These are phyloP conservation scores for Dascillus cervinus DNA, from an alignment of 2,888 invertebrate species.

Conservation along the genomic window DNA sequence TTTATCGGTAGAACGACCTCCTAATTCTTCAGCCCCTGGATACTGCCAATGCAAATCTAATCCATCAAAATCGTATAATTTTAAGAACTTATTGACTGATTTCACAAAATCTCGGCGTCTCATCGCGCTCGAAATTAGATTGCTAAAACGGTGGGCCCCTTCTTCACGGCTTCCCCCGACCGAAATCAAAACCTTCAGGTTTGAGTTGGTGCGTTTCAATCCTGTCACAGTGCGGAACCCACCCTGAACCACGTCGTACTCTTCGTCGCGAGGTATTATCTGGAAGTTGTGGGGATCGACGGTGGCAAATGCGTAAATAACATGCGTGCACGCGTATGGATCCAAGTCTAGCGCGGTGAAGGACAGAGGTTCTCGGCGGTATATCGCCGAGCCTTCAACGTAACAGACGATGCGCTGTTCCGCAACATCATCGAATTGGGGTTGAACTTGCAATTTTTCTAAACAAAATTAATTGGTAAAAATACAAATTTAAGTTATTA, in stretches of 20 bases:
- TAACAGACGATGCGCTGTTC: slow-evolving; percentile 57
- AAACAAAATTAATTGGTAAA: too few species aligned
- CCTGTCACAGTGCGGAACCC: slow-evolving; percentile 65
- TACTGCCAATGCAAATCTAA: slow-evolving; percentile 75
- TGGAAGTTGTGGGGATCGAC: slow-evolving; percentile 58
- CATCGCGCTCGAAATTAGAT: slow-evolving; percentile 51
- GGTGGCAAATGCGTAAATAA: slow-evolving; percentile 65
- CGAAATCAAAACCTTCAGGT: slow-evolving; percentile 63
- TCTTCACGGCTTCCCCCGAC: slow-evolving; percentile 61
- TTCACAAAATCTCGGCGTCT: slow-evolving; percentile 53
- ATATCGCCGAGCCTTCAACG: slow-evolving; percentile 58
- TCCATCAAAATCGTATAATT: slow-evolving; percentile 69
- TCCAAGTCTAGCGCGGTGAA: slow-evolving; percentile 59
- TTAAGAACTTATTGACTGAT: slow-evolving; percentile 57
- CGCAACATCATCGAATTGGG: slow-evolving; percentile 1
- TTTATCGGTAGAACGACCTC: slow-evolving; percentile 44
- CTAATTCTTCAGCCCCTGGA: slow-evolving; percentile 49
- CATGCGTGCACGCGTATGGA: slow-evolving; percentile 61
- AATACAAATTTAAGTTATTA: too few species aligned
- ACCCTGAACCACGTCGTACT: slow-evolving; percentile 65
- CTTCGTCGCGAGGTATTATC: slow-evolving; percentile 57
- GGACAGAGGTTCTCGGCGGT: slow-evolving; percentile 58
- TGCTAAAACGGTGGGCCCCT: slow-evolving; percentile 54
- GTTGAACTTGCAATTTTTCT: slow-evolving; percentile 12
- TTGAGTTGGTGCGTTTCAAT: slow-evolving; percentile 58